phyloP scores from a whole-genome alignment of 2,113 vertebrate species.

The Neolamprologus cancellatus region DNA sequence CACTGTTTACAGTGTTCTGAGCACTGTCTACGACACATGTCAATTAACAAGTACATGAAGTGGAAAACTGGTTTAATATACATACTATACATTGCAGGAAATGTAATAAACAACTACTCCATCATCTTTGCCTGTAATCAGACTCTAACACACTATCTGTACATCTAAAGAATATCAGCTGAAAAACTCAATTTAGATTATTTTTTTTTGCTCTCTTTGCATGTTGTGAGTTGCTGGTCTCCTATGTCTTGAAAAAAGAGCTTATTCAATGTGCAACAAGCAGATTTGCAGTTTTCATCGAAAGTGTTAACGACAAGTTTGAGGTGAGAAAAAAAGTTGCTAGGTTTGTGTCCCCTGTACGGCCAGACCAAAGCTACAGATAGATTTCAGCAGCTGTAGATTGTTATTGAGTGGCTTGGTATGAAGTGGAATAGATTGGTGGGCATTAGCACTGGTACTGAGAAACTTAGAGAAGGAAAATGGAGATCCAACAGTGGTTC shows the following conservation, averaged over 20 bases:
- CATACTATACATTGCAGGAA: neutral
- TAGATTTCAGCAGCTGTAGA: neutral
- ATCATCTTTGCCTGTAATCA: neutral
- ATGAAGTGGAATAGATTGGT: neutral
- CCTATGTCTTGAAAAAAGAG: neutral
- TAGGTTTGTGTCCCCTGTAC: neutral
- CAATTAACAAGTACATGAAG: neutral
- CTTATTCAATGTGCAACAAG: neutral
- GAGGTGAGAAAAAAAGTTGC: neutral
- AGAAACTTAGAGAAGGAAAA: neutral
- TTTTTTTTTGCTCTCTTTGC: neutral
- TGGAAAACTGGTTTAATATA: neutral
- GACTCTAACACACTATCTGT: neutral
- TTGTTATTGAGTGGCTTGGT: neutral
- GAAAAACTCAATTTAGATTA: neutral
- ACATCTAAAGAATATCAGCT: neutral
- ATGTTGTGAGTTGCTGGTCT: neutral
- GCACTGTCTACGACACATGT: neutral
- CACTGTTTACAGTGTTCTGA: neutral
- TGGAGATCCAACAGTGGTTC: neutral
- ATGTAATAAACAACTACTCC: neutral
- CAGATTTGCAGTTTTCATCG: neutral
- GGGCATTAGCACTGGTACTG: neutral
- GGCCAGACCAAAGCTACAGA: neutral
- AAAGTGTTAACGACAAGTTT: neutral